Evolutionary conservation across 2,113 vertebrate species (phyloP), one percentile per base, ranked within the genome.

Genomic region (Coturnix japonica): DNA sequence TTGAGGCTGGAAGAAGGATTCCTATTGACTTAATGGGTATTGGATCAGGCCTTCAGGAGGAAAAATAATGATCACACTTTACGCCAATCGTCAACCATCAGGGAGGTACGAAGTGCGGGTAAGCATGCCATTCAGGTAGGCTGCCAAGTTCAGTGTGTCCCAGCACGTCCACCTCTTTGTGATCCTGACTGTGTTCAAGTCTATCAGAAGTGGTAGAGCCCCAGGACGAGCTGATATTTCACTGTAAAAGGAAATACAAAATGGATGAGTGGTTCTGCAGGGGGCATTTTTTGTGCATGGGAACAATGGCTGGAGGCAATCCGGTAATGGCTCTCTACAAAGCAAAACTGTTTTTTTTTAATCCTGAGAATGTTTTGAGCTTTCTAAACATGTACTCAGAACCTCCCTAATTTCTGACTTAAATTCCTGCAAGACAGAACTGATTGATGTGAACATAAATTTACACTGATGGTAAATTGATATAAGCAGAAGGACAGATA

Each of bases 131-230:
- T 41, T 44, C 43, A 77, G 86, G 71, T 16, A 28, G 83, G 83
- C 35, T 95, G 95, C 75, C 95, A 89, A 91, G 94, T 78, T 92
- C 96, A 78, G 3, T 6, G 93, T 87, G 87, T 65, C 88, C 49
- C 79, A 64, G 95, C 18, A 89, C 28, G 6, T 35, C 87, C 82
- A 61, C 81, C 78, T 19, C 81, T 81, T 89, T 71, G 73, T 79
- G 85, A 87, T 90, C 83, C 89, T 63, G 44, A 18, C 49, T 63
- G 67, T 26, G 54, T 69, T 63, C 69, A 86, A 74, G 37, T 49
- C 79, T 46, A 31, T 72, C 94, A 33, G 93, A 96, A 94, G 79
- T 83, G 22, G 16, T 91, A 94, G 94, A 60, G 90, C 76, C 86
- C 63, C 37, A 91, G 83, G 64, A 97, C 77, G 87, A 74, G 18